Conservation (phyloP, 2,888 invertebrate genomes). For the Platerodrilus igneus region DNA sequence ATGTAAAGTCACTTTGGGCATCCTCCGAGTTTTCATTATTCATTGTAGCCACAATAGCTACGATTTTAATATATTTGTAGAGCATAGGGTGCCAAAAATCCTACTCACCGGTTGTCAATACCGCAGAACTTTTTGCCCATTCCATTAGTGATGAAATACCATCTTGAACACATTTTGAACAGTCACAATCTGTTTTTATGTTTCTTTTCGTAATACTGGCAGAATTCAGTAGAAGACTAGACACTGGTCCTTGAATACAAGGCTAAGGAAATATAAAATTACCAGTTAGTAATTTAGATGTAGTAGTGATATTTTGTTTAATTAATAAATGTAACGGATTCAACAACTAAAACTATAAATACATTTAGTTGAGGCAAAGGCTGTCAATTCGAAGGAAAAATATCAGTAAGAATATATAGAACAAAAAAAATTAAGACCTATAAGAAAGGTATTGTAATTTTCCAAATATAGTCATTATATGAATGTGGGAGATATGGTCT, state of each 20-base stretch:
- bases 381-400: too few relatives aligned
- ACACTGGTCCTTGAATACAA: neutral
- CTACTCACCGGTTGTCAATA: slow-evolving; percentile 11
- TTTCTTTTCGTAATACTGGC: neutral
- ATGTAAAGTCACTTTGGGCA: too few relatives aligned
- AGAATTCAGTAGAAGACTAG: neutral
- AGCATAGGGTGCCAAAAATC: neutral
- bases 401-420: too few relatives aligned
- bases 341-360: too few relatives aligned
- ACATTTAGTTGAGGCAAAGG: too few relatives aligned
- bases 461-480: too few relatives aligned
- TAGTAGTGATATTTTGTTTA: too few relatives aligned
- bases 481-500: too few relatives aligned
- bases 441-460: too few relatives aligned
- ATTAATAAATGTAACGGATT: too few relatives aligned
- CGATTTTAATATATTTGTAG: neutral
- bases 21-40: neutral
- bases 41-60: slow-evolving; percentile 10
- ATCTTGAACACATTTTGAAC: slow-evolving; percentile 9
- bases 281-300: too few relatives aligned
- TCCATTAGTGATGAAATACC: slow-evolving; percentile 8
- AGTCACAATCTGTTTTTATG: slow-evolving; percentile 5
- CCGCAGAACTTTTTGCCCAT: slow-evolving; percentile 9
- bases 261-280: slow-evolving; percentile 4
- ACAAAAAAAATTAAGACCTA: too few relatives aligned